Evolutionary conservation across 2,797 vertebrate genomes (phyloP), one percentile per base, ranked within the genome.

Genomic region (Sebastes itinus): DNA sequence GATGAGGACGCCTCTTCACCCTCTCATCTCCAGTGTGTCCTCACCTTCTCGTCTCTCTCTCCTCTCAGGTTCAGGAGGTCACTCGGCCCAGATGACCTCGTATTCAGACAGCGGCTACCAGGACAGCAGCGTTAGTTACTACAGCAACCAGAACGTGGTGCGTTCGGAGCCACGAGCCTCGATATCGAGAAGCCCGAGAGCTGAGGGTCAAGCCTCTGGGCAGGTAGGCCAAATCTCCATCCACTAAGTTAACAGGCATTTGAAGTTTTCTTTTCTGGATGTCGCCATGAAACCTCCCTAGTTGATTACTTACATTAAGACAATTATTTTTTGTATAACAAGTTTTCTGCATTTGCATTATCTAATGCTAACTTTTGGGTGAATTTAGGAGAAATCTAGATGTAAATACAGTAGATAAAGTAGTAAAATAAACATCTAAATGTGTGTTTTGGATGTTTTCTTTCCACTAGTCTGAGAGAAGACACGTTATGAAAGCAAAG

Each of bases 61-160:
- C 35, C 49, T 42, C 28, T 35, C 91, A 99, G 98, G 97, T 83
- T 99, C 98, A 6, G 93, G 96, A 62, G 97, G 96, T 87, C 98
- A 99, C 92, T 99, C 98, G 0, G 97, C 96, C 33, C 98, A 99
- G 82, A 98, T 99, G 97, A 98, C 99, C 90, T 99, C 98, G 1
- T 99, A 99, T 38, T 97, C 98, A 0, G 98, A 99, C 94, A 99
- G 98, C 71, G 98, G 98, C 74, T 99, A 99, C 94, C 98, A 99
- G 89, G 98, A 99, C 96, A 97, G 97, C 87, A 97, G 97, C 78
- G 95, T 94, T 1, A 94, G 97, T 93, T 99, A 98, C 75, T 98
- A 97, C 88, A 98, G 97, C 92, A 95, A 93, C 92, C 97, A 98
- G 85, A 98, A 95, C 66, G 87, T 97, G 88, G 97, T 93, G 90